Evolutionary conservation across 2,113 vertebrate genomes (phyloP).

Genomic region (Noturus placidus): DNA sequence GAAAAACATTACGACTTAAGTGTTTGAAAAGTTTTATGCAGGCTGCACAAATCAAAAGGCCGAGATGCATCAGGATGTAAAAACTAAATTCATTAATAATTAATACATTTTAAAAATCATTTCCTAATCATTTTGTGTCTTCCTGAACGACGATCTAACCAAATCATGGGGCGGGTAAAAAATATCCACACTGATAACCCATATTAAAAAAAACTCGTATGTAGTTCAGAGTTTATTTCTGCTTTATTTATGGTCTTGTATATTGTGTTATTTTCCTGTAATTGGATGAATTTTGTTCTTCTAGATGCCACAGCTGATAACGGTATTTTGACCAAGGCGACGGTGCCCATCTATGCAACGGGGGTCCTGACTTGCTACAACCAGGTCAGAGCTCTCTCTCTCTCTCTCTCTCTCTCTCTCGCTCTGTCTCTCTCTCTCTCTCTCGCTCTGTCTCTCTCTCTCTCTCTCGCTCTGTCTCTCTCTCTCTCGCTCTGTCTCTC

Average conservation of each 20-base stretch:
- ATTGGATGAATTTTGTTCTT: not conserved
- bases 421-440: too few species aligned
- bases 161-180: too few species aligned
- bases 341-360: slow-evolving; percentile 98
- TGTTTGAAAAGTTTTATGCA: not conserved
- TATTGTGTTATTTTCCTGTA: not conserved
- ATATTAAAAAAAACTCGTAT: not conserved
- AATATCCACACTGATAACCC: too few species aligned
- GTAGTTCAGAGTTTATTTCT: not conserved
- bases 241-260: not conserved
- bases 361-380: slow-evolving; percentile 97
- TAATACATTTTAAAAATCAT: too few species aligned
- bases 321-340: slow-evolving; percentile 96
- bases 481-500: too few species aligned
- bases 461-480: too few species aligned
- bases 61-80: not conserved
- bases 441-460: too few species aligned
- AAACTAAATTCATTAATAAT: too few species aligned
- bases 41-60: not conserved
- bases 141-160: not conserved
- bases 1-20: not conserved
- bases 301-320: slow-evolving; percentile 88
- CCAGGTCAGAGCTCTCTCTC: slow-evolving; percentile 74
- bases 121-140: not conserved
- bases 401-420: too few species aligned